These are phyloP conservation scores for Mesocentrotus franciscanus DNA, from an alignment of 53 echinoderm and acorn worm species.

Conservation along the genomic window DNA sequence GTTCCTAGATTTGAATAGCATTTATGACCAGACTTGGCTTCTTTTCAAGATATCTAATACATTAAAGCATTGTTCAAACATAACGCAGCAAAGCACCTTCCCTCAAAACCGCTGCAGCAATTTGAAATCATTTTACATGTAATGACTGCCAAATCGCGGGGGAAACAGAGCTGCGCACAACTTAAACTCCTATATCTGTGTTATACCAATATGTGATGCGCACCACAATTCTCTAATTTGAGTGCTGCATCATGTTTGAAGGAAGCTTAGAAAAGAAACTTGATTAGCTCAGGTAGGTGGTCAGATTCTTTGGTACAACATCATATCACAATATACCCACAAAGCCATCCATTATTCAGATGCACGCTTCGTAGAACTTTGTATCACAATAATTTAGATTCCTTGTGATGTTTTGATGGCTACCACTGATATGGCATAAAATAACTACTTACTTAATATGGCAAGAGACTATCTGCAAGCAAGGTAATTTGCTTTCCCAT, in stretches of 20 bases:
- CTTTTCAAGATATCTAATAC: background rate
- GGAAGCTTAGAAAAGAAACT: background rate
- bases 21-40: background rate
- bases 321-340: conserved; percentile 8
- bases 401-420: background rate
- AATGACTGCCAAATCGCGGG: background rate
- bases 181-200: background rate
- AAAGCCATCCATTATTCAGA: background rate
- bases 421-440: background rate
- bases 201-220: background rate
- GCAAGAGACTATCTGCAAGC: conserved; percentile 1
- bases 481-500: background rate
- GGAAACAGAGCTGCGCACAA: background rate
- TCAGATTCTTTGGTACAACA: conserved; percentile 36
- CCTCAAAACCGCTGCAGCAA: background rate
- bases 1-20: background rate
- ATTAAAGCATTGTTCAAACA: no score
- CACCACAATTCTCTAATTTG: background rate
- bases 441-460: background rate
- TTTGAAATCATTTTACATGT: background rate
- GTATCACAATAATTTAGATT: background rate
- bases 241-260: background rate
- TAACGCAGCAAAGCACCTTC: background rate
- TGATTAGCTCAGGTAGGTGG: background rate
- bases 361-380: background rate